Percentiles rank a stretch among this genome's conserved stretches.
phyloP scores from a whole-genome alignment of 2,113 vertebrate genomes.

The Catharus minimus region DNA sequence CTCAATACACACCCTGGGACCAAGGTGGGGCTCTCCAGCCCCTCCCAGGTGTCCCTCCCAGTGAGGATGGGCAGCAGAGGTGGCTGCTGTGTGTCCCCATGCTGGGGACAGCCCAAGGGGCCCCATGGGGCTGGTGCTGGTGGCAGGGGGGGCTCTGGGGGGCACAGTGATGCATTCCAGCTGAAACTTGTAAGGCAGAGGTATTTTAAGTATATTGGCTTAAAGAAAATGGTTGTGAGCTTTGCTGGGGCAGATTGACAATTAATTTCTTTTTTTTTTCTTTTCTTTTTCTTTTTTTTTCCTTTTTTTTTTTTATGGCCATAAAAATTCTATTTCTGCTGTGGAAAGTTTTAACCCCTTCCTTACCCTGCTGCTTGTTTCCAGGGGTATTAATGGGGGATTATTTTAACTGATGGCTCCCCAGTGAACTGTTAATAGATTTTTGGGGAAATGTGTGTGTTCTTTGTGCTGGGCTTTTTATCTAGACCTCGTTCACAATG shows the following conservation, averaged over 20 bases:
- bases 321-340: slow-evolving; percentile 63
- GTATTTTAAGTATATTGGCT: slow-evolving; percentile 60
- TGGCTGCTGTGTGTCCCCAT: not conserved
- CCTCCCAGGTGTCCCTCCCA: not conserved
- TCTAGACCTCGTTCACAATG: not conserved
- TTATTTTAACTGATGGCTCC: not conserved
- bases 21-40: rapidly evolving
- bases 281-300: not conserved
- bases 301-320: not conserved
- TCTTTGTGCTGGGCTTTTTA: not conserved
- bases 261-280: not conserved
- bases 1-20: rapidly evolving
- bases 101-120: not conserved
- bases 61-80: not conserved
- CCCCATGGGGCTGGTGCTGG: not conserved
- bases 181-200: slow-evolving; percentile 43
- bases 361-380: not conserved
- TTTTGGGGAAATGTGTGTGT: not conserved
- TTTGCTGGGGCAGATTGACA: slow-evolving; percentile 41
- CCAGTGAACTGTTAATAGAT: not conserved
- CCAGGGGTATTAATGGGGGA: not conserved
- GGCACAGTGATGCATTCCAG: slow-evolving; percentile 41
- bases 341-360: slow-evolving; percentile 47
- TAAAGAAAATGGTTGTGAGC: slow-evolving; percentile 16
- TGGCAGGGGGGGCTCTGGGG: not conserved